phyloP scores from a whole-genome alignment of 2,797 vertebrate species.

The Botia kubotai region DNA sequence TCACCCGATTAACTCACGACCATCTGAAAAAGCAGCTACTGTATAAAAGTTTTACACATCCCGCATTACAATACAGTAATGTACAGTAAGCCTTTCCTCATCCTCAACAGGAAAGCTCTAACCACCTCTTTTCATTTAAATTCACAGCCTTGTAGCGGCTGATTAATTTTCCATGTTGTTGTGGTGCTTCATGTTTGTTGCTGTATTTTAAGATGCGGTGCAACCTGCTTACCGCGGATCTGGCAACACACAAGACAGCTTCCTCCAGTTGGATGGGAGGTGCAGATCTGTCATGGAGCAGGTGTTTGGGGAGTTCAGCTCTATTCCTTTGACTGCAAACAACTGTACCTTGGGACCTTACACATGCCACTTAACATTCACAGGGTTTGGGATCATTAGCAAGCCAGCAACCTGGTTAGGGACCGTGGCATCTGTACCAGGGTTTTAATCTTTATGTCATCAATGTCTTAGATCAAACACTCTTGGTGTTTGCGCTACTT shows the following conservation, averaged over 20 bases:
- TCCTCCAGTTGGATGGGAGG: conserved; percentile 67
- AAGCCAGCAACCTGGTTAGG: conserved; percentile 74
- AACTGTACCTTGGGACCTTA: conserved; percentile 78
- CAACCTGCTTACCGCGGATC: conserved; percentile 57
- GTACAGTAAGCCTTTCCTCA: not conserved
- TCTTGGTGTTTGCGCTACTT: conserved; percentile 74
- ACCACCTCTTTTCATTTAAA: conserved; percentile 39
- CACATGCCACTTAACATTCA: conserved; percentile 83
- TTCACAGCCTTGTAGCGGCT: conserved; percentile 43
- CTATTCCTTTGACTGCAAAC: conserved; percentile 68
- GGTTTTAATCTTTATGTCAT: conserved; percentile 79
- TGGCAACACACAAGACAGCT: conserved; percentile 62
- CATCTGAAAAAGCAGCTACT: not conserved
- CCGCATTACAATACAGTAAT: not conserved
- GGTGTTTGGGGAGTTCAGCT: conserved; percentile 74
- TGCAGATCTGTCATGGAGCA: conserved; percentile 74
- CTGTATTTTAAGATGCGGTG: conserved; percentile 61
- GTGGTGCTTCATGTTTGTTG: conserved; percentile 41
- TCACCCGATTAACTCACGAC: not conserved
- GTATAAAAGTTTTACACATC: not conserved
- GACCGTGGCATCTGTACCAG: conserved; percentile 79
- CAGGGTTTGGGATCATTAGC: conserved; percentile 80
- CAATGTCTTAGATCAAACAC: conserved; percentile 79
- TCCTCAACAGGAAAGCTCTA: conserved; percentile 32
- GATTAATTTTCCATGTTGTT: conserved; percentile 56